Base-by-base conservation (phyloP, 2,797 vertebrate genomes). In the Macrochelys suwanniensis region DNA sequence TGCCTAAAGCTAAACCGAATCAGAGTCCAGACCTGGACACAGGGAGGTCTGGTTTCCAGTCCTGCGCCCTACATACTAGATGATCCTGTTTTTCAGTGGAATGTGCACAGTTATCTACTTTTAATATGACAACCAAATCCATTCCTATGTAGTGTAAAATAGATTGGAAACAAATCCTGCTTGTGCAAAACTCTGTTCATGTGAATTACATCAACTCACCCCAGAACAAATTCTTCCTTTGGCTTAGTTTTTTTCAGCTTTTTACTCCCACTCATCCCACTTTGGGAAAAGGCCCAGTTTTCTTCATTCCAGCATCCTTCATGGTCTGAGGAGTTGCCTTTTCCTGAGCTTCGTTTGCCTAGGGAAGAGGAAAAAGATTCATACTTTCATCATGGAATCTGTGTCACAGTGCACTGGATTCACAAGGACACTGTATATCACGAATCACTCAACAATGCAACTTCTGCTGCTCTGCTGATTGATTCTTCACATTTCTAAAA, bases 261-360 rank as follows among this genome's bases (percentile, higher is more conserved):
- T 98, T 99, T 99, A 98, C 98, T 99, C 94, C 99, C 99, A 98
- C 98, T 99, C 96, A 98, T 97, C 92, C 99, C 99, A 91, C 98
- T 96, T 88, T 98, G 99, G 94, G 98, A 97, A 96, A 99, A 98
- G 28, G 98, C 94, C 99, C 99, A 99, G 97, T 98, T 99, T 96
- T 99, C 99, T 88, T 99, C 99, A 97, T 98, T 99, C 99, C 99
- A 99, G 98, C 98, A 98, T 82, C 99, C 99, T 97, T 99, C 99
- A 25, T 99, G 99, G 96, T 99, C 99, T 80, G 99, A 99, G 54
- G 98, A 97, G 76, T 98, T 98, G 88, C 99, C 98, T 97, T 99
- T 99, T 97, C 99, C 98, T 95, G 99, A 99, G 92, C 99, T 99
- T 98, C 99, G 98, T 98, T 99, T 99, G 96, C 99, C 99, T 99